A percentile compares a stretch with the other conserved stretches of the same genome.
These are phyloP conservation scores for Perca schrenkii DNA, from an alignment of 2,113 vertebrate genomes.

Conservation along the genomic window DNA sequence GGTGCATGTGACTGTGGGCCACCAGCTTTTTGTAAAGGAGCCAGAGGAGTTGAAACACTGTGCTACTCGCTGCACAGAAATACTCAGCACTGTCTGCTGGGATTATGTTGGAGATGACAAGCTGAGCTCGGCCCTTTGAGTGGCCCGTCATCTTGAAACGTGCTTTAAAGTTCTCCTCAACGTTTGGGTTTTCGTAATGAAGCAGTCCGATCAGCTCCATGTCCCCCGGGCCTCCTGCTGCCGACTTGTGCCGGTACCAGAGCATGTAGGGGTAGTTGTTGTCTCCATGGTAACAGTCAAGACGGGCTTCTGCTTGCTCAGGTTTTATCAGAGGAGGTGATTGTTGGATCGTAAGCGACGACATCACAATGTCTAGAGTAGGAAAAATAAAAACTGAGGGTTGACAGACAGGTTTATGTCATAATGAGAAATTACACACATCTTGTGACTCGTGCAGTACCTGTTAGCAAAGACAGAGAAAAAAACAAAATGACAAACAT, in stretches of 20 bases:
- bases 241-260: constrained; percentile 44
- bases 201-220: constrained; percentile 58
- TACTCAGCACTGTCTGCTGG: constrained; percentile 35
- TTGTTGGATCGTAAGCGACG: constrained; percentile 41
- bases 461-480: constrained; percentile 38
- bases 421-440: background rate
- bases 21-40: constrained; percentile 53
- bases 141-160: constrained; percentile 48
- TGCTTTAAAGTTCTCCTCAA: constrained; percentile 18
- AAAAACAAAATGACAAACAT: background rate
- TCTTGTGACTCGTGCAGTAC: constrained; percentile 23
- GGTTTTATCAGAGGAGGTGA: constrained; percentile 12
- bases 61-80: constrained; percentile 53
- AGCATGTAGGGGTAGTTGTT: constrained; percentile 53
- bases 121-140: constrained; percentile 23
- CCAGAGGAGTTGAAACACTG: constrained; percentile 32
- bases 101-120: constrained; percentile 10
- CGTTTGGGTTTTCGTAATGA: constrained; percentile 5
- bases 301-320: background rate
- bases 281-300: constrained; percentile 55
- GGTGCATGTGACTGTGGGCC: background rate
- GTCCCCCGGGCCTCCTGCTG: constrained; percentile 10
- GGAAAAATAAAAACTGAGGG: background rate
- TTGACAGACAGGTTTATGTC: accelerated
- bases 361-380: constrained; percentile 17